Evolutionary conservation across 2,888 invertebrate species (phyloP).

Genomic region (Macropis europaea): DNA sequence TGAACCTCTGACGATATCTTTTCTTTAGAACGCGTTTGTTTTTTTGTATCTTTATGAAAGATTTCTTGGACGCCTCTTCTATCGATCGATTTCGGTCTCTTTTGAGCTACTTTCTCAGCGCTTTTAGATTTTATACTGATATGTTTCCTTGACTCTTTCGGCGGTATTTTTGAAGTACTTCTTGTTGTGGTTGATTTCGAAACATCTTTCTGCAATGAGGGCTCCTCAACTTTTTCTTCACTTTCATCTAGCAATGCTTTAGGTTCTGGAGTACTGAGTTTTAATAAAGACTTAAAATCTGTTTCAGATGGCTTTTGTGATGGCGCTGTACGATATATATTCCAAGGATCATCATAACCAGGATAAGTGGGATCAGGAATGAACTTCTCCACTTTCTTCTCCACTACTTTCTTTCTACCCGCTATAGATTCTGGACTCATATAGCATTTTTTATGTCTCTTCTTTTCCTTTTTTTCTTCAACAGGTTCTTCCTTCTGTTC

Average conservation of each 20-base stretch:
- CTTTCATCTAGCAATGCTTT: neutral
- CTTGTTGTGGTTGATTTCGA: neutral
- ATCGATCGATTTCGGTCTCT: neutral
- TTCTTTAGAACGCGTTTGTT: no score
- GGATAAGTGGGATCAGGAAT: slow-evolving; percentile 48
- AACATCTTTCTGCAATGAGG: neutral
- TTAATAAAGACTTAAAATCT: slow-evolving; percentile 54
- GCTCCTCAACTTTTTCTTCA: neutral
- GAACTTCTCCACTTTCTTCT: slow-evolving; percentile 41
- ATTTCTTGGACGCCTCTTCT: neutral
- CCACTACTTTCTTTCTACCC: neutral
- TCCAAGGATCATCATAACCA: slow-evolving; percentile 55
- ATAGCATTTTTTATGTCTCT: slow-evolving; percentile 48
- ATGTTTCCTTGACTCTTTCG: neutral
- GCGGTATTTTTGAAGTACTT: neutral
- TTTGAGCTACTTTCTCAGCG: neutral
- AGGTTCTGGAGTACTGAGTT: slow-evolving; percentile 44
- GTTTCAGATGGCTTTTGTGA: slow-evolving; percentile 36
- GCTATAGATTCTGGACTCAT: slow-evolving; percentile 39
- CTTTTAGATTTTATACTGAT: neutral
- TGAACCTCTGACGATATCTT: no score
- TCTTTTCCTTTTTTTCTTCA: slow-evolving; percentile 37
- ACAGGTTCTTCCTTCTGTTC: slow-evolving; percentile 24
- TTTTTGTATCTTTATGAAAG: neutral
- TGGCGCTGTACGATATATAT: slow-evolving; percentile 56